Conservation (phyloP, 2,888 invertebrate species). For the Hoplodrina ambigua region DNA sequence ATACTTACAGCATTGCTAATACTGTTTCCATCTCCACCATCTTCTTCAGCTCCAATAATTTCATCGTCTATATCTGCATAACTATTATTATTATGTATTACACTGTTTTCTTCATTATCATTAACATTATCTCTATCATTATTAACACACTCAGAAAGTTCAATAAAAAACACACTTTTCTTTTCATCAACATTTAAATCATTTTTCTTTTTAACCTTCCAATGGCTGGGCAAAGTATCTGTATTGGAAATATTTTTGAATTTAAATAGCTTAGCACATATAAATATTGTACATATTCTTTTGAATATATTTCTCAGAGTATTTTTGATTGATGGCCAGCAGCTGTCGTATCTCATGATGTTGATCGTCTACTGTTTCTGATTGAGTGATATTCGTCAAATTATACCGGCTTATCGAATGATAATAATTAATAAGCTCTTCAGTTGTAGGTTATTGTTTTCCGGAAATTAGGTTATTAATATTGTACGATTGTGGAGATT, state of each 20-base stretch:
- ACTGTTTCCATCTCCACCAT: not conserved
- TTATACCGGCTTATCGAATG: constrained; percentile 38
- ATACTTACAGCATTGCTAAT: constrained; percentile 27
- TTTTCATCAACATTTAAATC: constrained; percentile 54
- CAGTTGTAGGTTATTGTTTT: constrained; percentile 10
- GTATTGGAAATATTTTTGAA: constrained; percentile 53
- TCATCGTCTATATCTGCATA: not conserved
- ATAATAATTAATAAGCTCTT: constrained; percentile 50
- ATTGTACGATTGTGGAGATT: not conserved
- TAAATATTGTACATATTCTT: constrained; percentile 19
- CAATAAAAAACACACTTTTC: constrained; percentile 41
- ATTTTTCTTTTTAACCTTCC: constrained; percentile 56
- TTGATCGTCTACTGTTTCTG: constrained; percentile 13
- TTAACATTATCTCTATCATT: not conserved
- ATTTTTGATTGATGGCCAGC: constrained; percentile 29
- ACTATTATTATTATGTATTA: not conserved
- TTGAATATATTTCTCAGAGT: constrained; percentile 27
- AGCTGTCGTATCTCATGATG: constrained; percentile 28
- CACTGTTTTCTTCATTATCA: constrained; percentile 7
- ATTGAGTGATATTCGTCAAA: constrained; percentile 13
- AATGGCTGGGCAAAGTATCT: constrained; percentile 67
- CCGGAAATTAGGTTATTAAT: constrained; percentile 10
- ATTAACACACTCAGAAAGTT: constrained; percentile 21
- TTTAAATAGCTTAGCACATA: constrained; percentile 34
- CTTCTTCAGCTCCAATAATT: not conserved